These are phyloP conservation scores for Pentamera pediparva DNA, from an alignment of 53 echinoderm and acorn worm species.

Conservation along the genomic window DNA sequence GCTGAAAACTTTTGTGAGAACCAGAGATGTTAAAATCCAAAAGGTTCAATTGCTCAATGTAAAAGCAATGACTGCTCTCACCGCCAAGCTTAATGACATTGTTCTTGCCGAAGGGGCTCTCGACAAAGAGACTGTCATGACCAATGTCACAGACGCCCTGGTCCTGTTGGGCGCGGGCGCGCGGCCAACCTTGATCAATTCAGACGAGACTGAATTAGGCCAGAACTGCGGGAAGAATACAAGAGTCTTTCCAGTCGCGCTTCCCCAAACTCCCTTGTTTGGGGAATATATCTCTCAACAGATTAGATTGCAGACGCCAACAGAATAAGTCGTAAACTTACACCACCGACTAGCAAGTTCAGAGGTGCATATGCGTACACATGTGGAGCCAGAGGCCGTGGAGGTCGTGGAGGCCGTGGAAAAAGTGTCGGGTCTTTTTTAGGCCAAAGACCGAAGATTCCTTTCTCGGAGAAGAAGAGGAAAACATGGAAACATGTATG, in stretches of 20 bases:
- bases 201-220: slow-evolving; percentile 10
- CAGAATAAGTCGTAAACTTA: slow-evolving; percentile 3
- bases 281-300: slow-evolving; percentile 22
- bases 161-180: slow-evolving; percentile 4
- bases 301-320: slow-evolving; percentile 15
- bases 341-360: slow-evolving; percentile 1
- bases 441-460: slow-evolving; percentile 42
- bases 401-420: neutral
- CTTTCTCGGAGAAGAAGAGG: no score
- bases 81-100: slow-evolving; percentile 7
- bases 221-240: slow-evolving; percentile 8
- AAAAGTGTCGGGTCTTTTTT: slow-evolving; percentile 9
- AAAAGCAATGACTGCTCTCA: slow-evolving; percentile 12
- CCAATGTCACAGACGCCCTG: slow-evolving; percentile 6
- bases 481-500: no score
- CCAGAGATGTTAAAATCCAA: slow-evolving; percentile 2
- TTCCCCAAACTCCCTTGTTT: slow-evolving; percentile 10
- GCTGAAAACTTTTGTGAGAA: neutral
- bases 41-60: neutral
- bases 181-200: slow-evolving; percentile 16
- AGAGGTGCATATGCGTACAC: neutral
- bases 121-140: slow-evolving; percentile 1
- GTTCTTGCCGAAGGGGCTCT: neutral
- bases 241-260: neutral
- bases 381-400: slow-evolving; percentile 14